These are phyloP conservation scores for Bergia puertoricense DNA, from an alignment of 92 coral and sea anemone genomes.

Conservation along the genomic window DNA sequence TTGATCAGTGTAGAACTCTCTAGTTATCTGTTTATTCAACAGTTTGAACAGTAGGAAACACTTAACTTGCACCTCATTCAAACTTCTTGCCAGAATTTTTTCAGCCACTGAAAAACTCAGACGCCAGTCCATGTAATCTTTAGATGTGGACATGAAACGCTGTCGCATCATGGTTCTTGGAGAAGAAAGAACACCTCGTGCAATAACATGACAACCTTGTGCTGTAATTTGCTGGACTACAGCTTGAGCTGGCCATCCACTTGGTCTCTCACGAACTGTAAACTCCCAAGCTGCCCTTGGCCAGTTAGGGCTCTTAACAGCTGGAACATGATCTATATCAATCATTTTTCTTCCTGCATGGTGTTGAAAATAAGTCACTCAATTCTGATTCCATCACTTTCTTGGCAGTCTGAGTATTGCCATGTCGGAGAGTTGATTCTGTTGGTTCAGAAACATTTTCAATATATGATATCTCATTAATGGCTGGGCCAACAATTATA, in stretches of 20 bases:
- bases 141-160: neutral
- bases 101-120: constrained; percentile 25
- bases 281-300: constrained; percentile 33
- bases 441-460: constrained; percentile 11
- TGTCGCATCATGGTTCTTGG: neutral
- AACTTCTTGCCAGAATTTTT: neutral
- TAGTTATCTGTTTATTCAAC: neutral
- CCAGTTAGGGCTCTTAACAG: constrained; percentile 17
- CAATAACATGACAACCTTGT: constrained; percentile 19
- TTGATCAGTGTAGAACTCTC: neutral
- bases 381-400: neutral
- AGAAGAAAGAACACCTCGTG: neutral
- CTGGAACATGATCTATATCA: constrained; percentile 20
- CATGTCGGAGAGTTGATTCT: neutral
- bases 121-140: neutral
- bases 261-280: constrained; percentile 6
- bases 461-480: neutral
- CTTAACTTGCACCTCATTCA: constrained; percentile 23
- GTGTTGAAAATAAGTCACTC: constrained; percentile 11
- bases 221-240: neutral
- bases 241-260: constrained; percentile 24
- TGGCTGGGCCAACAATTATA: constrained; percentile 1
- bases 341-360: constrained; percentile 17
- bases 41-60: constrained; percentile 1
- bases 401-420: neutral